Percentiles rank a stretch among this genome's conserved stretches.
Evolutionary conservation across 1,140 invertebrate species (phyloP).

Genomic region (Drosophila baimaii): DNA sequence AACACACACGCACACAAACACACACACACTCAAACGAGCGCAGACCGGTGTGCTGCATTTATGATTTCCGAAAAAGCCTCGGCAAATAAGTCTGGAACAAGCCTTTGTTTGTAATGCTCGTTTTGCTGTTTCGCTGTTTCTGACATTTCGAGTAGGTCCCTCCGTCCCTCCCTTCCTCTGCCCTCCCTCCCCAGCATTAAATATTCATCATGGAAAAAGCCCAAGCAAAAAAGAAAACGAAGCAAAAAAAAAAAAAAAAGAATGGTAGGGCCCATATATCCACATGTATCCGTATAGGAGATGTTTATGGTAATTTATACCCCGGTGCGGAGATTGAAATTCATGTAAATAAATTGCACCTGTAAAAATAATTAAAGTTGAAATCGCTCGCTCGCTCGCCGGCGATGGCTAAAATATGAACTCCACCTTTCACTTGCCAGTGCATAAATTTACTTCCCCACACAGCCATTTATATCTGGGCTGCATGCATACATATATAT

Average conservation of each 20-base stretch:
- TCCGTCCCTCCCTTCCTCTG: not conserved
- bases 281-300: conserved; percentile 42
- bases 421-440: conserved; percentile 58
- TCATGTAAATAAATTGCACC: conserved; percentile 65
- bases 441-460: conserved; percentile 50
- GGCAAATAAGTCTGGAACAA: conserved; percentile 49
- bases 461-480: conserved; percentile 39
- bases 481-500: conserved; percentile 26
- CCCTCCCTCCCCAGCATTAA: conserved; percentile 52
- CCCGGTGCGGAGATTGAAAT: conserved; percentile 55
- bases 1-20: conserved; percentile 8
- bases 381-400: conserved; percentile 34
- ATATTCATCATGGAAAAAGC: conserved; percentile 64
- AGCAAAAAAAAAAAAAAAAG: conserved; percentile 17
- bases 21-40: not conserved
- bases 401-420: conserved; percentile 53
- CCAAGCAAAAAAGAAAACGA: conserved; percentile 14
- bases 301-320: conserved; percentile 59
- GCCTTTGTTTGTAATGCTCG: conserved; percentile 62
- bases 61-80: conserved; percentile 65
- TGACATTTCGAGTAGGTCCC: conserved; percentile 62
- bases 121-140: conserved; percentile 66
- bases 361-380: conserved; percentile 59
- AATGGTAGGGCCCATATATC: conserved; percentile 29
- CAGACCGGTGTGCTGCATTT: conserved; percentile 35